phyloP scores from a whole-genome alignment of 2,888 invertebrate species.

The Epirrhoe alternata region DNA sequence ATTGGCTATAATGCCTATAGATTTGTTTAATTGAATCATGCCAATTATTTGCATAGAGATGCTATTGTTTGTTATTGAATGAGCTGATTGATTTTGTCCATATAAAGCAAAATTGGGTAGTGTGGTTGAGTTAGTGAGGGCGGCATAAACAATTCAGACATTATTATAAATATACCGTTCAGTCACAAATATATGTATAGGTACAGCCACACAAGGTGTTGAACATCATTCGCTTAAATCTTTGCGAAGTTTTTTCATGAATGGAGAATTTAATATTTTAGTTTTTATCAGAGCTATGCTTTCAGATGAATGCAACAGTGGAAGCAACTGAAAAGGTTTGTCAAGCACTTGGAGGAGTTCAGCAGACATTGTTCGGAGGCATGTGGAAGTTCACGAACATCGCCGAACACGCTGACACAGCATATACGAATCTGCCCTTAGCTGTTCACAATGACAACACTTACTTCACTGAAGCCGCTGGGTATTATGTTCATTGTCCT shows the following conservation, averaged over 20 bases:
- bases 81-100: neutral
- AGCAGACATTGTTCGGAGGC: conserved; percentile 90
- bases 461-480: conserved; percentile 90
- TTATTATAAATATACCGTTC: too few relatives aligned
- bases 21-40: neutral
- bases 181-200: too few relatives aligned
- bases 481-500: conserved; percentile 66
- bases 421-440: conserved; percentile 88
- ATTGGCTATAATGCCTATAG: neutral
- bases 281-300: neutral
- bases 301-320: conserved; percentile 76
- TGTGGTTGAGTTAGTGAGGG: neutral
- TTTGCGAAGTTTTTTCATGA: too few relatives aligned
- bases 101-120: neutral
- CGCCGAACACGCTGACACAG: conserved; percentile 88
- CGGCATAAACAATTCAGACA: too few relatives aligned
- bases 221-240: too few relatives aligned
- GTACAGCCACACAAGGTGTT: too few relatives aligned
- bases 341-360: conserved; percentile 85
- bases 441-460: conserved; percentile 92
- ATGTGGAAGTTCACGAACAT: conserved; percentile 88
- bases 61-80: neutral
- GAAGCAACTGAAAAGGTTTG: conserved; percentile 83
- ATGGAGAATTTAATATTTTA: too few relatives aligned
- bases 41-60: neutral